A percentile compares a stretch with the other conserved stretches of the same genome.
Conservation (phyloP, 2,888 invertebrate genomes). For the Drosophila atroscutellata region DNA sequence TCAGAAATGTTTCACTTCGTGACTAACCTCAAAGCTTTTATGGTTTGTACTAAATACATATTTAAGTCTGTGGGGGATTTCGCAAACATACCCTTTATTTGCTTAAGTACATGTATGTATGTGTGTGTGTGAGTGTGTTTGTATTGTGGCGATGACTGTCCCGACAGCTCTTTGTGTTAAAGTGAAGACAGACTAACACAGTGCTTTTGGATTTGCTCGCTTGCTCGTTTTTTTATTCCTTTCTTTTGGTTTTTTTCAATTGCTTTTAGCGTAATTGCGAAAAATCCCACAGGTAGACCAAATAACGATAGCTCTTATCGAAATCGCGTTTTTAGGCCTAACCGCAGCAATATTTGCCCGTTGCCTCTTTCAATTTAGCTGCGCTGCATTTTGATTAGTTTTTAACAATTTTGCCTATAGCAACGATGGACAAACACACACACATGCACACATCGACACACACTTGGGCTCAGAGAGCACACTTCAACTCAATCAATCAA, state of each 20-base stretch:
- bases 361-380: slow-evolving; percentile 70
- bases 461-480: slow-evolving; percentile 22
- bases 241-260: slow-evolving; percentile 56
- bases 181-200: slow-evolving; percentile 40
- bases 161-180: slow-evolving; percentile 53
- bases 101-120: slow-evolving; percentile 21
- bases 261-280: slow-evolving; percentile 82
- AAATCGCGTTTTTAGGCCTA: slow-evolving; percentile 57
- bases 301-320: slow-evolving; percentile 44
- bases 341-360: slow-evolving; percentile 61
- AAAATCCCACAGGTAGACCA: slow-evolving; percentile 74
- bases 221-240: slow-evolving; percentile 14
- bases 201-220: slow-evolving; percentile 19
- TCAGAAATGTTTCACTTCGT: slow-evolving; percentile 8
- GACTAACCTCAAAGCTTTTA: slow-evolving; percentile 27
- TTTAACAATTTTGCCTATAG: slow-evolving; percentile 59
- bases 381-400: slow-evolving; percentile 74
- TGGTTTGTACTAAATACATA: slow-evolving; percentile 17
- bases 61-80: slow-evolving; percentile 28
- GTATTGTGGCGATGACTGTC: slow-evolving; percentile 23
- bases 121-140: slow-evolving; percentile 17
- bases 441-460: background rate
- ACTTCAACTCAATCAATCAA: slow-evolving; percentile 73
- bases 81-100: slow-evolving; percentile 40
- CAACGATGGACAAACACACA: slow-evolving; percentile 11